A percentile compares a stretch with the other conserved stretches of the same genome.
phyloP scores from a whole-genome alignment of 2,888 invertebrate species.

The Polyploca ridens region DNA sequence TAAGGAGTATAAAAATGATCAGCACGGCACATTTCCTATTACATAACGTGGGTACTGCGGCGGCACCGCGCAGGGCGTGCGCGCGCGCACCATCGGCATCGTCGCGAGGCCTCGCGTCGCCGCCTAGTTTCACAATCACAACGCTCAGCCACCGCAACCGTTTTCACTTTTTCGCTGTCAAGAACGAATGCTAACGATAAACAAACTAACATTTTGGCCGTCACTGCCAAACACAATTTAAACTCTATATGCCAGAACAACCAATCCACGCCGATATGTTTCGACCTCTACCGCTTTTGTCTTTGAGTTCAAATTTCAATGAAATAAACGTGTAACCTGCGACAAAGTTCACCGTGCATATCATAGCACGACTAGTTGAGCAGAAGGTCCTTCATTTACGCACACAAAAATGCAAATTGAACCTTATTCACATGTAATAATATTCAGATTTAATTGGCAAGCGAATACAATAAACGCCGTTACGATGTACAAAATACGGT shows the following conservation, averaged over 20 bases:
- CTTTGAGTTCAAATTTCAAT: conserved; percentile 63
- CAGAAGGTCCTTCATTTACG: conserved; percentile 62
- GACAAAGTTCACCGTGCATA: conserved; percentile 50
- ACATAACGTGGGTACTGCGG: conserved; percentile 53
- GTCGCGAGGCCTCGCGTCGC: conserved; percentile 59
- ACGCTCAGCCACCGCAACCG: conserved; percentile 72
- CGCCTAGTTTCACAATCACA: conserved; percentile 77
- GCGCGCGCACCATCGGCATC: conserved; percentile 57
- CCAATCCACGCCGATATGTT: conserved; percentile 44
- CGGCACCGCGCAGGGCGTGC: conserved; percentile 25
- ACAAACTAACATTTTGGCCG: conserved; percentile 83
- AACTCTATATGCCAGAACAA: conserved; percentile 49
- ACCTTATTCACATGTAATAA: conserved; percentile 58
- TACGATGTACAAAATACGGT: conserved; percentile 52
- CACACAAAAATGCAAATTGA: conserved; percentile 49
- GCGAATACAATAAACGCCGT: conserved; percentile 49
- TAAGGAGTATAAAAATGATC: conserved; percentile 33
- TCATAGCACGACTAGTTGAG: conserved; percentile 54
- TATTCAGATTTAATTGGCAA: conserved; percentile 46
- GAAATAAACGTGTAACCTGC: conserved; percentile 48
- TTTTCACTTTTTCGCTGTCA: conserved; percentile 85
- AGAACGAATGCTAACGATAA: conserved; percentile 82
- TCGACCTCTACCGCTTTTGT: conserved; percentile 45
- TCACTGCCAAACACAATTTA: conserved; percentile 63
- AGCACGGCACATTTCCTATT: conserved; percentile 61